Conservation (phyloP, 2,888 invertebrate genomes). For the Clistopyga incitator region DNA sequence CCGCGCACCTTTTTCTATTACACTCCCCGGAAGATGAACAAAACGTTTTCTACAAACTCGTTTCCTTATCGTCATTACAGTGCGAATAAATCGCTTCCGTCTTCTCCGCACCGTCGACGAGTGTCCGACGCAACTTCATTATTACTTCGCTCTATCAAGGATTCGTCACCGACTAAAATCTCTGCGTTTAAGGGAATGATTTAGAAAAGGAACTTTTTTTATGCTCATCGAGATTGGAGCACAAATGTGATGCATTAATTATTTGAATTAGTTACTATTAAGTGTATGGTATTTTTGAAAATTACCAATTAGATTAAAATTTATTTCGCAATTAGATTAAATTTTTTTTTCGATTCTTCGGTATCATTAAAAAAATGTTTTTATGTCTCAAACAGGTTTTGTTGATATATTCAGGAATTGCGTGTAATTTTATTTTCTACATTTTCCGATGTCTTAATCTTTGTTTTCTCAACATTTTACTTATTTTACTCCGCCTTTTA, state of each 20-base stretch:
- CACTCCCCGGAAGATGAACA: not conserved
- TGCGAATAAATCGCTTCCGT: slow-evolving; percentile 23
- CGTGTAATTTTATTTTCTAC: not conserved
- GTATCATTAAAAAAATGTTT: not conserved
- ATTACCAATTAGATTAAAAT: not conserved
- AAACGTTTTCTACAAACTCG: slow-evolving; percentile 29
- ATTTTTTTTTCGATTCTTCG: not conserved
- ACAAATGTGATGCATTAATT: not conserved
- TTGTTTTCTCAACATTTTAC: too few species aligned
- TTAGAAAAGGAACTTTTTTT: not conserved
- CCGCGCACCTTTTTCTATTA: slow-evolving; percentile 9
- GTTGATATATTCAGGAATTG: not conserved
- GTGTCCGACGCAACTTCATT: slow-evolving; percentile 42
- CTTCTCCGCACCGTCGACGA: slow-evolving; percentile 24
- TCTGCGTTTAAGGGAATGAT: not conserved
- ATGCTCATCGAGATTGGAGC: not conserved
- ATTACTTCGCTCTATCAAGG: slow-evolving; percentile 6
- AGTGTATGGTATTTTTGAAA: not conserved
- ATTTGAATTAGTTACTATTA: too few species aligned
- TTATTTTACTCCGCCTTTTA: too few species aligned
- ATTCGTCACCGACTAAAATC: not conserved
- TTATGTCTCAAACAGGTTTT: not conserved
- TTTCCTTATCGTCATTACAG: slow-evolving; percentile 17
- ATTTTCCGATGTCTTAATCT: not conserved
- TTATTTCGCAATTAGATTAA: not conserved